phyloP scores from a whole-genome alignment of 2,113 vertebrate genomes.

The Ammodytes marinus region DNA sequence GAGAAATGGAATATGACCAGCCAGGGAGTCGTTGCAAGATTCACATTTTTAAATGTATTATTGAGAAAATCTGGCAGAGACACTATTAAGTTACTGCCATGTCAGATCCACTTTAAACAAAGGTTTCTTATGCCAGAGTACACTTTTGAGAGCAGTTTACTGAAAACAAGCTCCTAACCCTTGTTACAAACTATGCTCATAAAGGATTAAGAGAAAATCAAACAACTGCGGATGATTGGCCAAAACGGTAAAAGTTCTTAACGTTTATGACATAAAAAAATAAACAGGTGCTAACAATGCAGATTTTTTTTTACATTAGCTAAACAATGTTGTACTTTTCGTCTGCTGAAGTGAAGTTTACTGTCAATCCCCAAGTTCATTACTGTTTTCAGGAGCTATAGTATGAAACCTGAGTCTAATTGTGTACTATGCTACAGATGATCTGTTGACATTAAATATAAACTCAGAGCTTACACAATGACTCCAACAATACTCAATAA shows the following conservation, averaged over 20 bases:
- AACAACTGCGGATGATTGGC: background rate
- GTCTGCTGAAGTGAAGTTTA: too few species aligned
- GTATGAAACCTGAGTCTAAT: background rate
- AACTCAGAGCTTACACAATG: background rate
- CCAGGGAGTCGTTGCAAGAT: background rate
- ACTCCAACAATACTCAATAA: background rate
- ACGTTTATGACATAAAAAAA: background rate
- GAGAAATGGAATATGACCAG: background rate
- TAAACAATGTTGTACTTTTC: too few species aligned
- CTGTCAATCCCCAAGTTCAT: background rate
- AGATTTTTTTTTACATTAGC: too few species aligned
- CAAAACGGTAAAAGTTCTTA: background rate
- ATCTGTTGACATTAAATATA: background rate
- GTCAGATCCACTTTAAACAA: background rate
- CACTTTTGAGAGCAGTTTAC: background rate
- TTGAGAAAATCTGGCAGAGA: background rate
- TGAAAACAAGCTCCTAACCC: too few species aligned
- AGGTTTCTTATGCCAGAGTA: background rate
- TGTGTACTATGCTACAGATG: too few species aligned
- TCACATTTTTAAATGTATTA: background rate
- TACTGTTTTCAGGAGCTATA: background rate
- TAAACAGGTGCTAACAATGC: background rate
- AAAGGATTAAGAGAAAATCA: background rate
- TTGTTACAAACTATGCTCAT: background rate
- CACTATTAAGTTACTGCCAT: background rate